Base-by-base conservation (phyloP, 2,113 vertebrate species). In the Todiramphus chloris region DNA sequence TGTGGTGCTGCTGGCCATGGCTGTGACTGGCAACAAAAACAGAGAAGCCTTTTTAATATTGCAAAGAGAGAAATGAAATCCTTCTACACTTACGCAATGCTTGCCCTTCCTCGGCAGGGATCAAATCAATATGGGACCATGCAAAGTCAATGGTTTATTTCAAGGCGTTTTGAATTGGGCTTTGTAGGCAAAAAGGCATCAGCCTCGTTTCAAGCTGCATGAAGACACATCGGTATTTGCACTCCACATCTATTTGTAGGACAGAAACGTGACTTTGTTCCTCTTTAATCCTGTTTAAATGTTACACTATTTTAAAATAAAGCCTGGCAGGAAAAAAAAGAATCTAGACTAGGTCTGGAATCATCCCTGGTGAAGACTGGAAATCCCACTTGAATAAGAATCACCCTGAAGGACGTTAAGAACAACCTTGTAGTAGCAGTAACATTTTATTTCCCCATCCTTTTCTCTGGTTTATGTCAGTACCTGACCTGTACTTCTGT, bases 101-200 rank as follows among this genome's bases (percentile, higher is more conserved):
- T 43, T 89, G 90, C 46, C 66, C 80, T 90, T 87, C 83, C 89
- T 93, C 80, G 78, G 77, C 41, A 84, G 80, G 83, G 82, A 95
- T 79, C 87, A 94, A 91, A 94, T 92, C 90, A 93, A 88, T 94
- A 92, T 55, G 74, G 66, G 66, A 83, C 51, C 48, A 68, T 53
- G 66, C 43, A 82, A 94, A 89, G 89, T 94, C 94, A 90, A 55
- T 94, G 90, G 69, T 50, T 90, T 92, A 87, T 82, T 97, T 96
- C 87, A 96, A 83, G 41, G 44, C 16, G 44, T 27, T 94, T 64
- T 96, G 91, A 94, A 95, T 79, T 44, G 75, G 74, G 66, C 96
- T 96, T 93, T 96, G 86, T 93, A 87, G 74, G 88, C 77, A 93
- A 82, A 93, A 91, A 91, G 59, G 84, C 89, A 66, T 60, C 51